Evolutionary conservation across 2,888 invertebrate genomes (phyloP), one percentile per base, ranked within the genome.

Genomic region (Hyppa rectilinea): DNA sequence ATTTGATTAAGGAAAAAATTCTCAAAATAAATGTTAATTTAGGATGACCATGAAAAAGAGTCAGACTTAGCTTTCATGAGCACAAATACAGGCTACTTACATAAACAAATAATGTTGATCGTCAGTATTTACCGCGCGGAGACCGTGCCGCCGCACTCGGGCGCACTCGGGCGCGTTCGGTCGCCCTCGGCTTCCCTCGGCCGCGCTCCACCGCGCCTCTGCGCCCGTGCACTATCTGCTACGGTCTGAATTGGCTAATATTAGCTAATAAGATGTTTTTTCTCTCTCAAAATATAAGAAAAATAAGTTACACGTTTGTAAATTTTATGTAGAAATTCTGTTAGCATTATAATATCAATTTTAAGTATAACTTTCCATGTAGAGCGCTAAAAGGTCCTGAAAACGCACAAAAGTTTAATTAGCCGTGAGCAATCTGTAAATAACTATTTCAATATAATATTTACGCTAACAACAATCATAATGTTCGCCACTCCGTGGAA

Each of bases 141-240:
- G 53, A 29, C 45, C 66, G 55, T 53, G 78, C 75, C 74, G 72
- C 71, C 62, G 64, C 85, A 63, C 75, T 73, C 81, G 75, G 78
- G 71, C 68, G 63, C 85, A 62, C 75, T 75, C 82, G 75, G 79
- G 59, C 61, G 56, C 84, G 47, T 74, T 84, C 83, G 76, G 78
- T 29, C 69, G 68, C 75, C 75, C 74, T 36, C 36, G 80, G 70
- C 78, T 79, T 76, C 85, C 67, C 73, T 68, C 81, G 83, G 60
- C 63, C 78, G 68, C 87, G 65, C 79, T 63, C 67, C 86, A 55
- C 68, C 81, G 78, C 85, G 47, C 79, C 73, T 78, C 73, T 73
- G 77, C 83, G 83, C 83, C 67, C 70, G 82, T 76, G 75, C 72
- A 53, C 66, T 79, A 56, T 72, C 80, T 71, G 62, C 69, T 53